phyloP scores from a whole-genome alignment of 2,797 vertebrate species.

The Tympanoctomys barrerae region DNA sequence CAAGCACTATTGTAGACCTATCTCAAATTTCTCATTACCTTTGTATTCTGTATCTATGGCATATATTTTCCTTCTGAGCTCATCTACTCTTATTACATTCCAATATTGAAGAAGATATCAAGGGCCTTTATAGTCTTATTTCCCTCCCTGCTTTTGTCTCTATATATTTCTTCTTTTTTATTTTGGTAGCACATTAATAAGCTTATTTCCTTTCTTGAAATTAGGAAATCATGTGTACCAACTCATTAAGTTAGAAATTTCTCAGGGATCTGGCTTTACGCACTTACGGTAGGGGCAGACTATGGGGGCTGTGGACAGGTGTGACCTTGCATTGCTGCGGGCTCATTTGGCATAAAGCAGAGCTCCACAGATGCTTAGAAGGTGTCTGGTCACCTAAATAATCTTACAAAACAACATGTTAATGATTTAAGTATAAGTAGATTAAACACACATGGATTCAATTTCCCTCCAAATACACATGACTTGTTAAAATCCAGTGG shows the following conservation, averaged over 20 bases:
- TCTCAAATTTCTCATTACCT: neutral
- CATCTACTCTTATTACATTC: neutral
- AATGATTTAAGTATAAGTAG: slow-evolving; percentile 72
- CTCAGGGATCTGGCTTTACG: slow-evolving; percentile 17
- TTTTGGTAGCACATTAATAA: slow-evolving; percentile 25
- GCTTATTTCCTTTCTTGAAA: slow-evolving; percentile 27
- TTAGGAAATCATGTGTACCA: slow-evolving; percentile 55
- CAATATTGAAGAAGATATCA: neutral
- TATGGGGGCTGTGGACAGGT: neutral
- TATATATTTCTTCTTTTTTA: neutral
- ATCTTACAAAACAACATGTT: slow-evolving; percentile 57
- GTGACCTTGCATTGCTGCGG: neutral
- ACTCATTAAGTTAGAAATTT: slow-evolving; percentile 22
- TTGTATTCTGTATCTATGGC: neutral
- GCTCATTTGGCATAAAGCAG: neutral
- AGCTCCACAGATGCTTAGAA: neutral
- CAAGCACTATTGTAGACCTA: neutral
- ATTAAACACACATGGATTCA: slow-evolving; percentile 69
- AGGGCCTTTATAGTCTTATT: neutral
- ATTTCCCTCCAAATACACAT: slow-evolving; percentile 78
- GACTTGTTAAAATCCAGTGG: slow-evolving; percentile 70
- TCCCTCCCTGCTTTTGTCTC: neutral
- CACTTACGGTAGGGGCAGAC: neutral
- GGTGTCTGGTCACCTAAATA: slow-evolving; percentile 28
- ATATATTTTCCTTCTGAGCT: slow-evolving; percentile 54